Conservation (phyloP, 1,140 invertebrate species). For the Aleiodes sp. region DNA sequence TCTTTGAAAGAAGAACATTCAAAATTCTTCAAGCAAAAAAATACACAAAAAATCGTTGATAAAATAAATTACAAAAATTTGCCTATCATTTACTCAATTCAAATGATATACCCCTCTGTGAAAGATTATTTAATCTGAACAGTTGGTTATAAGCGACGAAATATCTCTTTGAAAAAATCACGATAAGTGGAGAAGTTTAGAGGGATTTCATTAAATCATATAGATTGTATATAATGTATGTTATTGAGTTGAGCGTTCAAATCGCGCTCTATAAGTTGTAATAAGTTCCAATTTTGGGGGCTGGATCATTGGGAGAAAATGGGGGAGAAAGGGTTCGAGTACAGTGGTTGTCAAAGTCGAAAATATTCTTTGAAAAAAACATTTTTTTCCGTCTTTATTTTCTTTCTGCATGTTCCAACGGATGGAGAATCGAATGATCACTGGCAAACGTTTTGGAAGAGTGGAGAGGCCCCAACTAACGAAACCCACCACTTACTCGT, state of each 20-base stretch:
- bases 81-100: background rate
- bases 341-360: constrained; percentile 56
- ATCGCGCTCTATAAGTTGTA: constrained; percentile 68
- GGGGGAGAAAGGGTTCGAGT: background rate
- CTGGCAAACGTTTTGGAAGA: constrained; percentile 44
- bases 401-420: background rate
- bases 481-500: constrained; percentile 66
- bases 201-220: constrained; percentile 69
- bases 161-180: constrained; percentile 51
- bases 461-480: constrained; percentile 39
- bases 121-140: constrained; percentile 3
- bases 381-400: background rate
- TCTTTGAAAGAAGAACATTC: too few relatives aligned
- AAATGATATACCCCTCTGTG: background rate
- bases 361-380: background rate
- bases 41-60: too few relatives aligned
- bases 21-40: too few relatives aligned
- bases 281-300: constrained; percentile 67
- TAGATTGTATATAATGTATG: constrained; percentile 67
- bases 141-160: constrained; percentile 5
- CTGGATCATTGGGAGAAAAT: constrained; percentile 53
- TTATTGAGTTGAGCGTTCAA: constrained; percentile 67
- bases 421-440: constrained; percentile 41
- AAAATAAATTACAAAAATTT: background rate
- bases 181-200: constrained; percentile 67